phyloP scores from a whole-genome alignment of 2,797 vertebrate genomes.

The Sarcophilus harrisii region DNA sequence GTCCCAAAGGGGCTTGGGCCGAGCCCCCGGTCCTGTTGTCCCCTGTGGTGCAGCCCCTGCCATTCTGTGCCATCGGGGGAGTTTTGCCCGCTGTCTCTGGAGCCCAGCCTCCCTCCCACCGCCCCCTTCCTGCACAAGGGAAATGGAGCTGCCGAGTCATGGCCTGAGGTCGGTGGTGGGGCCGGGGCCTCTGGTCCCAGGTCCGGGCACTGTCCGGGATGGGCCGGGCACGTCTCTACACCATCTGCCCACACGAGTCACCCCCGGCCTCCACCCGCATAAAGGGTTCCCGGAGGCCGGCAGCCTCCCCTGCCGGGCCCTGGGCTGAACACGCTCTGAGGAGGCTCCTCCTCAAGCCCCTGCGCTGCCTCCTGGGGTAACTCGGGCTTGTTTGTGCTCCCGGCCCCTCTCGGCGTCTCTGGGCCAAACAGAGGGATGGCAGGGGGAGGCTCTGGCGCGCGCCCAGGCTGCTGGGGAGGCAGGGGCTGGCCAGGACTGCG shows the following conservation, averaged over 20 bases:
- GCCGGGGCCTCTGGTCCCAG: background rate
- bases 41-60: background rate
- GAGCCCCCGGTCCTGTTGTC: background rate
- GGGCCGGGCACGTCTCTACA: slow-evolving; percentile 25
- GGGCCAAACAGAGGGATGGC: slow-evolving; percentile 73
- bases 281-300: slow-evolving; percentile 63
- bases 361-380: slow-evolving; percentile 70
- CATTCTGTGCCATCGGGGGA: background rate
- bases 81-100: background rate
- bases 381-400: slow-evolving; percentile 75
- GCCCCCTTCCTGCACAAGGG: background rate
- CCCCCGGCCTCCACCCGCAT: slow-evolving; percentile 71
- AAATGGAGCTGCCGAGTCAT: background rate
- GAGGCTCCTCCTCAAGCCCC: slow-evolving; percentile 44
- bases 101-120: background rate
- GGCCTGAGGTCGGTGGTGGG: background rate
- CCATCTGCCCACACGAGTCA: slow-evolving; percentile 48
- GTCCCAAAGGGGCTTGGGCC: background rate
- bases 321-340: slow-evolving; percentile 53
- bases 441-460: slow-evolving; percentile 70
- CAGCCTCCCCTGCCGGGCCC: slow-evolving; percentile 68
- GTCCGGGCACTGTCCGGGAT: background rate
- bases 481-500: slow-evolving; percentile 66
- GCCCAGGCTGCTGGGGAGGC: slow-evolving; percentile 61
- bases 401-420: slow-evolving; percentile 67